These are phyloP conservation scores for Cotesia typhae DNA, from an alignment of 1,140 invertebrate species.

Conservation along the genomic window DNA sequence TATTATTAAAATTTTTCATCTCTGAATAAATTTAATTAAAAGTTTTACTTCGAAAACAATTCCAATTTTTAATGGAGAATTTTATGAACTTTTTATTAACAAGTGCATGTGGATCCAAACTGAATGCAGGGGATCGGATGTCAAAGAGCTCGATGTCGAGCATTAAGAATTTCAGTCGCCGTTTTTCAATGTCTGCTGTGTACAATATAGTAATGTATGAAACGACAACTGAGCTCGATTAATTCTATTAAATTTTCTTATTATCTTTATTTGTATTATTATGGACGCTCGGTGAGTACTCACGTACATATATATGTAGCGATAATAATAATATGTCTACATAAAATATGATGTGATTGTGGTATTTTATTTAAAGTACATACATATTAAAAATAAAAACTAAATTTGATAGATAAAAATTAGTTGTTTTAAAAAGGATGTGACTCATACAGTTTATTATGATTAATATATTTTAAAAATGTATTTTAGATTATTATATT, in stretches of 20 bases:
- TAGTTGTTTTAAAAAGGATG: background rate
- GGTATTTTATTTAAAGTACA: too few relatives aligned
- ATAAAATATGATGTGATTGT: too few relatives aligned
- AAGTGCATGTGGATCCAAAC: background rate
- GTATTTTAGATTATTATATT: too few relatives aligned
- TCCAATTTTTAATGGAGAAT: too few relatives aligned
- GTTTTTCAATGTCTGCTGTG: conserved; percentile 9
- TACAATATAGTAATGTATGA: too few relatives aligned
- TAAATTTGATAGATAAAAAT: conserved; percentile 22
- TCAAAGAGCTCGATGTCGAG: conserved; percentile 49
- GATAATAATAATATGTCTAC: too few relatives aligned
- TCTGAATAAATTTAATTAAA: too few relatives aligned
- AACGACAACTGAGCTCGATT: conserved; percentile 17
- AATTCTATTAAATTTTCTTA: conserved; percentile 23
- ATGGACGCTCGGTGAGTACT: background rate
- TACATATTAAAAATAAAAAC: conserved; percentile 4
- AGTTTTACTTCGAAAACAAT: too few relatives aligned
- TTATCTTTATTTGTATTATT: conserved; percentile 2
- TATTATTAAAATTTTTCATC: too few relatives aligned
- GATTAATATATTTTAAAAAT: background rate
- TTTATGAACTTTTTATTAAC: too few relatives aligned
- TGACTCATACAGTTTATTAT: conserved; percentile 9
- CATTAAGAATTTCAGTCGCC: conserved; percentile 42
- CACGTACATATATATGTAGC: background rate
- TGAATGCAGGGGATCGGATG: conserved; percentile 11